phyloP scores from a whole-genome alignment of 2,888 invertebrate genomes.

The Tillus elongatus region DNA sequence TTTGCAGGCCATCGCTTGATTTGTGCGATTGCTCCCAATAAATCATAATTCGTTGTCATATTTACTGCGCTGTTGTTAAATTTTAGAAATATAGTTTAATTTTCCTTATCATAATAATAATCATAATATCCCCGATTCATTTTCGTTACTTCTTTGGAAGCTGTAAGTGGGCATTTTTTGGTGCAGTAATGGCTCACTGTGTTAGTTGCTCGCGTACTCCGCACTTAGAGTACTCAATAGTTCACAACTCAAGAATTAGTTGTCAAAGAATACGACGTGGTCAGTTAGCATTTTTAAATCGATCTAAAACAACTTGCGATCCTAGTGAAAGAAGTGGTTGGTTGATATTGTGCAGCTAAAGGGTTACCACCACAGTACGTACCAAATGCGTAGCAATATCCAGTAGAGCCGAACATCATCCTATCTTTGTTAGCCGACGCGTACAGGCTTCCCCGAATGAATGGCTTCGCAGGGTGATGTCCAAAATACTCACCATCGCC shows the following conservation, averaged over 20 bases:
- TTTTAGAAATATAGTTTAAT: conserved; percentile 1
- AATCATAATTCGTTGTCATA: conserved; percentile 6
- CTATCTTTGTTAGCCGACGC: neutral
- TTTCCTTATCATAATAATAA: conserved; percentile 4
- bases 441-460: conserved; percentile 6
- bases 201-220: neutral
- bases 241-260: neutral
- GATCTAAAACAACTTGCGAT: conserved; percentile 3
- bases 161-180: conserved; percentile 5
- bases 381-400: conserved; percentile 6
- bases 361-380: conserved; percentile 6
- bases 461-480: conserved; percentile 5
- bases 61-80: conserved; percentile 9
- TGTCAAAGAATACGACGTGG: neutral
- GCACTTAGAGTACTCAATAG: neutral
- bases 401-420: neutral
- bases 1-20: conserved; percentile 7
- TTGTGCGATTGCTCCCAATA: neutral
- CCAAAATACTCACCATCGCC: conserved; percentile 6
- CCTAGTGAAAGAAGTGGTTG: neutral
- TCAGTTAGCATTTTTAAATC: neutral
- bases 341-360: neutral
- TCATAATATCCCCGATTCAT: conserved; percentile 7
- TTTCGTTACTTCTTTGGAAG: conserved; percentile 7
- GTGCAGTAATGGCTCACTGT: conserved; percentile 1